Evolutionary conservation across 1,140 invertebrate species (phyloP).

Genomic region (Venustaconcha ellipsiformis): DNA sequence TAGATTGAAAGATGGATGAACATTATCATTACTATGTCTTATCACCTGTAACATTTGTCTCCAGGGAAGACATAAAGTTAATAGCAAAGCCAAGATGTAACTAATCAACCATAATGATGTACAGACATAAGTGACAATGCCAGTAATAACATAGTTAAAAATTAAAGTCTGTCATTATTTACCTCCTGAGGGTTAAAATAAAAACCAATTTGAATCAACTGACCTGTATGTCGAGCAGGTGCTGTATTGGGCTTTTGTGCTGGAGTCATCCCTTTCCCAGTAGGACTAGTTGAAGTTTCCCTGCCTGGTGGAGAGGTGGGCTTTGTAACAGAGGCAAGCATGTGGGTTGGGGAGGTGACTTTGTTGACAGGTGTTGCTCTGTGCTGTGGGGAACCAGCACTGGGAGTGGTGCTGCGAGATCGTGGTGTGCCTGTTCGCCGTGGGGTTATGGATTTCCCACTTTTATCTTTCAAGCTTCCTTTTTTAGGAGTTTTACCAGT

Average conservation of each 20-base stretch:
- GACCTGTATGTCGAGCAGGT: not conserved
- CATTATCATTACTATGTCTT: too few species aligned
- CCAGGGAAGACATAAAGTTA: too few species aligned
- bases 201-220: not conserved
- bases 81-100: too few species aligned
- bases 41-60: too few species aligned
- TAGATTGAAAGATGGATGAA: too few species aligned
- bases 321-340: slow-evolving; percentile 8
- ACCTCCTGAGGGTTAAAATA: too few species aligned
- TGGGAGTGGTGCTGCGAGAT: slow-evolving; percentile 45
- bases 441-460: slow-evolving; percentile 48
- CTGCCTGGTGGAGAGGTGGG: slow-evolving; percentile 32
- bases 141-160: too few species aligned
- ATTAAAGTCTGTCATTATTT: too few species aligned
- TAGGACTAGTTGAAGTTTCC: slow-evolving; percentile 10
- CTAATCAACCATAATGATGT: too few species aligned
- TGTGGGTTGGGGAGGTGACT: slow-evolving; percentile 22
- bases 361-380: slow-evolving; percentile 36
- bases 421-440: slow-evolving; percentile 44
- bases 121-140: too few species aligned
- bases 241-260: slow-evolving; percentile 1
- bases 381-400: slow-evolving; percentile 43
- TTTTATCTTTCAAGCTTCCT: slow-evolving; percentile 32
- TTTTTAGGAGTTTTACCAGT: slow-evolving; percentile 49
- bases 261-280: slow-evolving; percentile 19